A percentile compares a stretch with the other conserved stretches of the same genome.
Evolutionary conservation across 2,113 vertebrate species (phyloP).

Genomic region (Oncorhynchus mykiss): DNA sequence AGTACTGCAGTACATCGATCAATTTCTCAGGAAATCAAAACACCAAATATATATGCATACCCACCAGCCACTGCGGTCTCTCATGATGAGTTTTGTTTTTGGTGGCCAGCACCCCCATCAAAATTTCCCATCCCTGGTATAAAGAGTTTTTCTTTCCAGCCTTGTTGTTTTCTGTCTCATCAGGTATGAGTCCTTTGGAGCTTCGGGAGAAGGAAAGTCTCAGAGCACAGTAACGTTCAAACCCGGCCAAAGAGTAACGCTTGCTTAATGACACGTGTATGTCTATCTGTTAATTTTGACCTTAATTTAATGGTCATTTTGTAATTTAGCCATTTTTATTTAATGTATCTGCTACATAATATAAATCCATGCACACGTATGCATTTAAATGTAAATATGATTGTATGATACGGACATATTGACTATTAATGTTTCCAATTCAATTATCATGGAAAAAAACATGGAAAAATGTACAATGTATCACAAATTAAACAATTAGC

Average conservation of each 20-base stretch:
- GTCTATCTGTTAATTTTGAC: not conserved
- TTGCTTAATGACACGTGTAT: conserved; percentile 77
- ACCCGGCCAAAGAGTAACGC: conserved; percentile 87
- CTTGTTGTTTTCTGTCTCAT: conserved; percentile 27
- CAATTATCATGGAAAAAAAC: not conserved
- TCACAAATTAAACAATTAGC: not conserved
- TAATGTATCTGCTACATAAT: not conserved
- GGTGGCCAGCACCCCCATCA: no score
- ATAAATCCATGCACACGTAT: not conserved
- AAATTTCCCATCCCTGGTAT: not conserved
- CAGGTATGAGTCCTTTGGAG: conserved; percentile 86
- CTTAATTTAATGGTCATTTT: not conserved
- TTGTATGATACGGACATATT: not conserved
- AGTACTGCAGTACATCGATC: not conserved
- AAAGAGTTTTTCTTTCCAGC: not conserved
- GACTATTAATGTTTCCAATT: not conserved
- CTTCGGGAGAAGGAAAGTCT: conserved; percentile 75
- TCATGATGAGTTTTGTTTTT: no score
- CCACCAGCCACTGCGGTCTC: no score
- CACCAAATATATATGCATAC: no score
- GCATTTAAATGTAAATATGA: not conserved
- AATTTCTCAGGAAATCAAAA: not conserved
- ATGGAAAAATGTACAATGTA: not conserved
- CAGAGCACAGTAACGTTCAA: conserved; percentile 67
- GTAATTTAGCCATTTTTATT: not conserved